These are phyloP conservation scores for Peromyscus californicus DNA, from an alignment of 2,113 vertebrate species.

Conservation along the genomic window DNA sequence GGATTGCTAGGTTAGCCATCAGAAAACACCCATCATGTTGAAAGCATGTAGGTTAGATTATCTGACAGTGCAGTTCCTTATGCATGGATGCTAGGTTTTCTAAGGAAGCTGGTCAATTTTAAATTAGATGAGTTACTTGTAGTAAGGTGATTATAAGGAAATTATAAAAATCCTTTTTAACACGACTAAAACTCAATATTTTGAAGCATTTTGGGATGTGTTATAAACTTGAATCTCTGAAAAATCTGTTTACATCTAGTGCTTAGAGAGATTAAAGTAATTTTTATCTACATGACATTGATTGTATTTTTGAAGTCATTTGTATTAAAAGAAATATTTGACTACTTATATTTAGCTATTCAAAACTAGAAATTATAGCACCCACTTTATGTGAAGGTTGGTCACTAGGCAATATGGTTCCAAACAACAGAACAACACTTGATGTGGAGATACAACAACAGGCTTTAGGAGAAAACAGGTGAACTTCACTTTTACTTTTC, in stretches of 20 bases:
- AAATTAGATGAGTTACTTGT: constrained; percentile 23
- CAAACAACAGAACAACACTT: background rate
- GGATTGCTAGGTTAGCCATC: background rate
- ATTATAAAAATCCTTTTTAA: background rate
- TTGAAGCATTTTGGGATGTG: background rate
- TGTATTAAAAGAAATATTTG: background rate
- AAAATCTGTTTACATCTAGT: background rate
- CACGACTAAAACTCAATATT: background rate
- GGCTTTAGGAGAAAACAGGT: too few species aligned
- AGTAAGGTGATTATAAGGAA: constrained; percentile 38
- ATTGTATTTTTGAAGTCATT: background rate
- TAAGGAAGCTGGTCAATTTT: background rate
- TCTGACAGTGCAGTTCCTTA: background rate
- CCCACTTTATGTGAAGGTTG: background rate
- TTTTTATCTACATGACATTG: background rate
- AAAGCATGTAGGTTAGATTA: constrained; percentile 4
- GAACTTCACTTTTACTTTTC: too few species aligned
- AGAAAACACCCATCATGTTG: background rate
- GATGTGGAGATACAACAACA: background rate
- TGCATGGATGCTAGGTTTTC: background rate
- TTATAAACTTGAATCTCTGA: constrained; percentile 3
- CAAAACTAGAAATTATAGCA: background rate
- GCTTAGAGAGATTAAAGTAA: constrained; percentile 29
- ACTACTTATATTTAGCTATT: too few species aligned
- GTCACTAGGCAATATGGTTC: background rate